Percentiles rank a stretch among this genome's conserved stretches.
phyloP scores from a whole-genome alignment of 1,140 invertebrate species.

The Drosophila arizonae region DNA sequence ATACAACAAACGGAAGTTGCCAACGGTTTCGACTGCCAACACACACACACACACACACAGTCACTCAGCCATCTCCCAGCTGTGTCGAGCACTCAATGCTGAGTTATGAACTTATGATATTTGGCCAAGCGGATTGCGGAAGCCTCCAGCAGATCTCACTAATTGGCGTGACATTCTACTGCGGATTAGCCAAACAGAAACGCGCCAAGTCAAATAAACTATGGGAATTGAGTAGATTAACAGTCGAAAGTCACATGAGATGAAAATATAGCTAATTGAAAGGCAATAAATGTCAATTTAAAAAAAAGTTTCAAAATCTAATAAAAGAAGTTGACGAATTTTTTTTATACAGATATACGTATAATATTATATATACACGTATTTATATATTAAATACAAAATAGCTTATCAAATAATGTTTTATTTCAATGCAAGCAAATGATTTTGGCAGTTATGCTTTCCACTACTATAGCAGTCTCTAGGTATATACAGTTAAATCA shows the following conservation, averaged over 20 bases:
- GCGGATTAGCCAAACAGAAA: not conserved
- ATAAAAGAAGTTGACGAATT: too few relatives aligned
- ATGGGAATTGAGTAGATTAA: not conserved
- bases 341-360: too few relatives aligned
- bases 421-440: too few relatives aligned
- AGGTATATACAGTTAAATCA: too few relatives aligned
- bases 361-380: too few relatives aligned
- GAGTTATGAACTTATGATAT: constrained; percentile 34
- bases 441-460: too few relatives aligned
- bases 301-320: too few relatives aligned
- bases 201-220: not conserved
- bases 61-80: constrained; percentile 14
- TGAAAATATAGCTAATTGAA: not conserved
- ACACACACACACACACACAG: not conserved
- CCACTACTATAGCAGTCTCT: too few relatives aligned
- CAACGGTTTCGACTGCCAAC: constrained; percentile 47
- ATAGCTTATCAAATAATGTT: too few relatives aligned
- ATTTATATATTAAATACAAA: too few relatives aligned
- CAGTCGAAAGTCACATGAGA: not conserved
- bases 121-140: constrained; percentile 17
- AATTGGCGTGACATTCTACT: constrained; percentile 20
- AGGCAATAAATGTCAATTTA: too few relatives aligned
- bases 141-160: constrained; percentile 14
- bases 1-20: constrained; percentile 67
- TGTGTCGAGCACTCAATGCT: constrained; percentile 34